A percentile compares a stretch with the other conserved stretches of the same genome.
phyloP scores from a whole-genome alignment of 2,888 invertebrate species.

The Merodon equestris region DNA sequence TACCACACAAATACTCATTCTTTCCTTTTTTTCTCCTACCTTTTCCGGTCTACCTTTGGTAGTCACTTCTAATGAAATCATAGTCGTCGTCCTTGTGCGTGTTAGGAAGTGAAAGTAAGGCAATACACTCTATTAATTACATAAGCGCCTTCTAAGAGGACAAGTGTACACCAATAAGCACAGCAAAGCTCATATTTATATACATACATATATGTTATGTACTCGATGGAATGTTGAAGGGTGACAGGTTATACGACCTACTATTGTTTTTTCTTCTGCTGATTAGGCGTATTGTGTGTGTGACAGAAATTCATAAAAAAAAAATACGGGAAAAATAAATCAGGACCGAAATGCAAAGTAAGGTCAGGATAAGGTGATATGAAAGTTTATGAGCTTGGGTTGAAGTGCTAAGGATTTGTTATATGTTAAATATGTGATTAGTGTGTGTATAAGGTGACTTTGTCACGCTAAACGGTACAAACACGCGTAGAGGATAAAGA shows the following conservation, averaged over 20 bases:
- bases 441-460: constrained; percentile 74
- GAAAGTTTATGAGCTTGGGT: constrained; percentile 5
- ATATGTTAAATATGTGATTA: constrained; percentile 71
- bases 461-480: constrained; percentile 73
- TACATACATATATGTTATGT: not conserved
- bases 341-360: constrained; percentile 30
- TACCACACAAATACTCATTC: constrained; percentile 15
- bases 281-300: constrained; percentile 1
- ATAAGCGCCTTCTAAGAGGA: constrained; percentile 49
- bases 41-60: not conserved
- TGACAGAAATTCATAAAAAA: constrained; percentile 28
- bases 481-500: constrained; percentile 29
- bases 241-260: too few relatives aligned
- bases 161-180: constrained; percentile 31
- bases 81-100: constrained; percentile 21
- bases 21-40: not conserved
- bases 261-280: constrained; percentile 1
- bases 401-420: constrained; percentile 16
- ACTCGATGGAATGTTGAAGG: not conserved
- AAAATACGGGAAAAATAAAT: constrained; percentile 20
- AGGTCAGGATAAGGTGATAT: not conserved
- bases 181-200: not conserved
- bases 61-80: constrained; percentile 1
- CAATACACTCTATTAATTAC: constrained; percentile 53
- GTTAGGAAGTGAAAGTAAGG: constrained; percentile 56